Base-by-base conservation (phyloP, 2,113 vertebrate species). In the Camarhynchus parvulus region DNA sequence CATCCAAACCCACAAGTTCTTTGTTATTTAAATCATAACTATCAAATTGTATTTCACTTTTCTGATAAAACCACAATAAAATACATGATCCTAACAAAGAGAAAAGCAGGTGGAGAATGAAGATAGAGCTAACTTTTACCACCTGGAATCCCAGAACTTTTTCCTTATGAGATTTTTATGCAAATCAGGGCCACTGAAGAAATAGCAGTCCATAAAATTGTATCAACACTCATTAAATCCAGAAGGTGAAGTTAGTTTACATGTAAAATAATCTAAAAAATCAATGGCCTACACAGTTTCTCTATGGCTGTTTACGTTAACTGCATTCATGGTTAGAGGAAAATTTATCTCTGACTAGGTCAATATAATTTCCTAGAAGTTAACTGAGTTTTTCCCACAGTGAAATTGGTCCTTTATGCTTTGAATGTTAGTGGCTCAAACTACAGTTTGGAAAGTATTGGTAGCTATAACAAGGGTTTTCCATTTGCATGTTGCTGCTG, bases 171-270 rank as follows among this genome's bases (percentile, higher is more conserved):
- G 80, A 68, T 77, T 96, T 94, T 96, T 90, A 64, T 77, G 62
- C 90, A 58, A 55, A 83, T 78, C n/a, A n/a, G 44, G 50, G 42
- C n/a, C 82, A 74, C 69, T 92, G 92, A 96, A 97, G 90, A 96
- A 96, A 87, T 78, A 95, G 39, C 27, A 72, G 63, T 58, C 11
- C 8, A 18, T 95, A 85, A 96, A 97, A 96, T 84, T 93, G 77
- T 94, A 95, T 96, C 74, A 93, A 83, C 44, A 81, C 24, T 96
- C 76, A 83, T 96, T 97, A 95, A 90, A 95, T 82, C 53, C 53
- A 55, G 50, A 86, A 83, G 76, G 67, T 94, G 66, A 94, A 95
- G 90, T 93, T 93, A 94, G 73, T 63, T 53, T 90, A 83, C 68
- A 62, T 91, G 61, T 46, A 94, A 96, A 97, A 89, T 76, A 91